Conservation (phyloP, 2,113 vertebrate species). For the Suricata suricatta region DNA sequence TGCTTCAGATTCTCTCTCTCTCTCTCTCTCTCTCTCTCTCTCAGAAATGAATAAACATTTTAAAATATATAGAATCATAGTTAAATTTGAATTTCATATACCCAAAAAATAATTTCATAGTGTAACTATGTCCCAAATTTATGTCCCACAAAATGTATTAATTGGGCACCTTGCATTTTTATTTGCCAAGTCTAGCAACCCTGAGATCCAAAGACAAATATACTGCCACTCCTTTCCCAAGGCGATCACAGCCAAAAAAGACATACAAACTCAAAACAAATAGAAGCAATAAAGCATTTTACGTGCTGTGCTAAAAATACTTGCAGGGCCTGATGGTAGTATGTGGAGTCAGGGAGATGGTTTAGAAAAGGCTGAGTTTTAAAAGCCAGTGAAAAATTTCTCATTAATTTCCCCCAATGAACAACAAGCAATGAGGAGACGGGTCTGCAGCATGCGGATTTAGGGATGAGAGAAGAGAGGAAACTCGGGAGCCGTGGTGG, state of each 20-base stretch:
- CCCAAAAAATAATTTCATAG: not conserved
- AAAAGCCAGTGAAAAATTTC: not conserved
- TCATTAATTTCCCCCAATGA: not conserved
- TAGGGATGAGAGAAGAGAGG: not conserved
- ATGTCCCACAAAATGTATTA: not conserved
- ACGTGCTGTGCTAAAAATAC: not conserved
- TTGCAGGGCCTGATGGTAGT: not conserved
- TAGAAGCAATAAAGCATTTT: not conserved
- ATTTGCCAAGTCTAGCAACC: not conserved
- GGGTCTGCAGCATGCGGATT: not conserved
- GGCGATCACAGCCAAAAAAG: not conserved
- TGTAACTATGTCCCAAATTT: not conserved
- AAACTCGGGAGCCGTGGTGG: not conserved
- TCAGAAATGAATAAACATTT: too few species aligned
- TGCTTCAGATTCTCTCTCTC: too few species aligned
- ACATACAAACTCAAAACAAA: not conserved
- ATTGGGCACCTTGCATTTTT: not conserved
- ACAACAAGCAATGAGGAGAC: not conserved
- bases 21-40: too few species aligned
- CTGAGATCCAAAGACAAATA: not conserved
- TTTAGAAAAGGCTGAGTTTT: not conserved
- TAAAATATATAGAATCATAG: not conserved
- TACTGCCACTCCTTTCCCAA: not conserved
- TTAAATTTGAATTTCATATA: conserved; percentile 5
- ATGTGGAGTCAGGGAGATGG: not conserved